These are phyloP conservation scores for Hippocampus zosterae DNA, from an alignment of 2,113 vertebrate species.

Conservation along the genomic window DNA sequence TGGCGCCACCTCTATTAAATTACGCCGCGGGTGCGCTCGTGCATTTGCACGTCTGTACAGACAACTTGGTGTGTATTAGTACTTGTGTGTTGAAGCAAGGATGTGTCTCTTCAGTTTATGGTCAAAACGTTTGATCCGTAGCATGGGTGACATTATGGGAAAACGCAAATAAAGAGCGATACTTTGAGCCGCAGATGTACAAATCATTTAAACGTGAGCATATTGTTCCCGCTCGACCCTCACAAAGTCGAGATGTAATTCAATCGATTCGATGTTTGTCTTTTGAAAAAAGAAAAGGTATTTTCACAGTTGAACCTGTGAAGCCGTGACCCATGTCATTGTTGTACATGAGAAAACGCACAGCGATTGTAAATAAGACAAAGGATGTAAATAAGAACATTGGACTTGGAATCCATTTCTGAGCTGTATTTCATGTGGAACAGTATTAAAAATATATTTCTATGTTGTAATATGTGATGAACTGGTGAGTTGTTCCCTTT, in stretches of 20 bases:
- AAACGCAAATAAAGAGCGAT: conserved; percentile 10
- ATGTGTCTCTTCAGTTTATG: conserved; percentile 16
- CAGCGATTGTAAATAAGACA: conserved; percentile 26
- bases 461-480: conserved; percentile 43
- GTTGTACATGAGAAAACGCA: conserved; percentile 40
- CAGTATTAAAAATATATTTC: conserved; percentile 67
- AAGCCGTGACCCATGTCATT: conserved; percentile 32
- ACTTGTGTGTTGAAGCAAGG: neutral
- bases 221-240: conserved; percentile 9
- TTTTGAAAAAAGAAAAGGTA: conserved; percentile 18
- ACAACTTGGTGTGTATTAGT: neutral
- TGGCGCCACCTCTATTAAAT: no score
- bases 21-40: no score
- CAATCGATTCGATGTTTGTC: conserved; percentile 30
- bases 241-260: conserved; percentile 25
- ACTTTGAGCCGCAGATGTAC: conserved; percentile 14
- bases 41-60: neutral
- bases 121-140: conserved; percentile 13
- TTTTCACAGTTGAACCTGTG: conserved; percentile 18
- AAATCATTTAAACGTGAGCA: neutral
- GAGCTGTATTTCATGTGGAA: conserved; percentile 59
- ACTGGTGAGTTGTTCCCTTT: conserved; percentile 17
- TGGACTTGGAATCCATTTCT: conserved; percentile 37
- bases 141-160: conserved; percentile 1
- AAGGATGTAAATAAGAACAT: conserved; percentile 39